phyloP scores from a whole-genome alignment of 2,113 vertebrate genomes.

The Gymnocephalus cernua region DNA sequence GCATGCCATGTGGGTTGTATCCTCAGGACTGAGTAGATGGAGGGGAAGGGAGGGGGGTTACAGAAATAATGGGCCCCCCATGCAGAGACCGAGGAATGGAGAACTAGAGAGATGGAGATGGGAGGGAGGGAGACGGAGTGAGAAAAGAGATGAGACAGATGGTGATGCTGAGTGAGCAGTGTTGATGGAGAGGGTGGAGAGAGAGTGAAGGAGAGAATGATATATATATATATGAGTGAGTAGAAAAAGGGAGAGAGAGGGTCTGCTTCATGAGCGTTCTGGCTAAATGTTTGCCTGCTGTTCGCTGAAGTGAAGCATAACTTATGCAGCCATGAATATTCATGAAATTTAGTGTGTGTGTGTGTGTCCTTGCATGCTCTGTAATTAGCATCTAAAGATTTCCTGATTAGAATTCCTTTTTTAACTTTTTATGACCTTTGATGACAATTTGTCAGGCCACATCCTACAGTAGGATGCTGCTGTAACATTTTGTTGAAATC shows the following conservation, averaged over 20 bases:
- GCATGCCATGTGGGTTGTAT: slow-evolving; percentile 62
- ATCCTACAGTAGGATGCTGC: slow-evolving; percentile 13
- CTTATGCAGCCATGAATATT: slow-evolving; percentile 77
- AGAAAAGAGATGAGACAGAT: slow-evolving; percentile 70
- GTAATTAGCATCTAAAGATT: slow-evolving; percentile 75
- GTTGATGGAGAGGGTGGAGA: slow-evolving; percentile 50
- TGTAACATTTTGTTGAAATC: slow-evolving; percentile 40
- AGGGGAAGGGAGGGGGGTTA: slow-evolving; percentile 2
- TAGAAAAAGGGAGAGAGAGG: slow-evolving; percentile 4
- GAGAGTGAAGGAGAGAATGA: slow-evolving; percentile 5
- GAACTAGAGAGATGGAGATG: slow-evolving; percentile 42
- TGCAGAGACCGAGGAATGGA: slow-evolving; percentile 24
- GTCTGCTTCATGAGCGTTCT: slow-evolving; percentile 43
- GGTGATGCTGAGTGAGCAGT: slow-evolving; percentile 63
- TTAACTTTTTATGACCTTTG: slow-evolving; percentile 71
- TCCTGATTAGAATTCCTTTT: slow-evolving; percentile 65
- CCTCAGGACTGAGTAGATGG: slow-evolving; percentile 38
- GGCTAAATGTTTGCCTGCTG: slow-evolving; percentile 76
- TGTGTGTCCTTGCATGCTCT: slow-evolving; percentile 50
- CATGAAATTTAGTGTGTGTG: slow-evolving; percentile 59
- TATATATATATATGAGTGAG: no score
- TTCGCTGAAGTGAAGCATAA: slow-evolving; percentile 72
- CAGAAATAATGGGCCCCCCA: slow-evolving; percentile 53
- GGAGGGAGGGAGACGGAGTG: slow-evolving; percentile 13
- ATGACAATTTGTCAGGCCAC: slow-evolving; percentile 46